Evolutionary conservation across 30 jellyfish, hydroid and myxozoan species (phyloP).

Genomic region (Pseudorhiza aurosa): DNA sequence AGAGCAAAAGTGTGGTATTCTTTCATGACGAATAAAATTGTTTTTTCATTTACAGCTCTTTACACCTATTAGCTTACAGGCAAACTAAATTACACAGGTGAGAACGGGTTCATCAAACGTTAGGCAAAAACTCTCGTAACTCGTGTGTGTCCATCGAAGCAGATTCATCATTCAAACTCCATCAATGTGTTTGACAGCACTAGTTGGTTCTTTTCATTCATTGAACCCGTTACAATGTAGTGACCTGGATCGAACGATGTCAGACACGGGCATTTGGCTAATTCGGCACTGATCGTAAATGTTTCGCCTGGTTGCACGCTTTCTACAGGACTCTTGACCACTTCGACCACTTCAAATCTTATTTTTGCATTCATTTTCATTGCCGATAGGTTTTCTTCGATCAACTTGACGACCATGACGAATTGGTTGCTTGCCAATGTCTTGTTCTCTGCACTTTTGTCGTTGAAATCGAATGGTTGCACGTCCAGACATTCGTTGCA

Average conservation of each 20-base stretch:
- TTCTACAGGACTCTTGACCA: conserved; percentile 2
- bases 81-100: no score
- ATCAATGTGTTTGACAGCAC: conserved; percentile 7
- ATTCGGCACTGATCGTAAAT: conserved; percentile 6
- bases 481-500: conserved; percentile 15
- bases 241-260: conserved; percentile 21
- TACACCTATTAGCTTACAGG: no score
- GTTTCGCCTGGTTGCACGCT: conserved; percentile 3
- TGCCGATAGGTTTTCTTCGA: neutral
- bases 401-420: conserved; percentile 22
- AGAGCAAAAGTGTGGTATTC: no score
- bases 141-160: no score
- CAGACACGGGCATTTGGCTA: conserved; percentile 22
- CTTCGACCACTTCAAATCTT: conserved; percentile 10
- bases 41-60: no score
- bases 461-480: neutral
- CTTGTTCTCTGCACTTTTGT: neutral
- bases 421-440: neutral
- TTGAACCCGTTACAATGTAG: conserved; percentile 30
- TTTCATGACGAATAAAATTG: no score
- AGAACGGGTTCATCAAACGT: no score
- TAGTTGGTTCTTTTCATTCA: conserved; percentile 9
- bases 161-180: no score
- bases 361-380: neutral
- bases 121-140: no score